Conservation (phyloP, 2,888 invertebrate species). For the Nebria brevicollis region DNA sequence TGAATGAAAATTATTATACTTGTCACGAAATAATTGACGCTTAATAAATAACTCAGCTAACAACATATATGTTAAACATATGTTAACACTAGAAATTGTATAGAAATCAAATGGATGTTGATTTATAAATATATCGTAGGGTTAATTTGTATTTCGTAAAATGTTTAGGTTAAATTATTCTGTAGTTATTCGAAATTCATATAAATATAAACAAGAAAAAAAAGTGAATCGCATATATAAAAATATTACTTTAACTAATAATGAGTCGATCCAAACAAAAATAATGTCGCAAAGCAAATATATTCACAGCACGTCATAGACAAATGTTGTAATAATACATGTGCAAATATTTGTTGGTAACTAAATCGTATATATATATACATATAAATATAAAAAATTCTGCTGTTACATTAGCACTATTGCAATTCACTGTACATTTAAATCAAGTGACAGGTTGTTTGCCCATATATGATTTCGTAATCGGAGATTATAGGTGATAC, state of each 20-base stretch:
- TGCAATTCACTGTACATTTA: neutral
- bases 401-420: neutral
- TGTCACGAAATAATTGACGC: neutral
- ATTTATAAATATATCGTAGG: too few relatives aligned
- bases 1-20: neutral
- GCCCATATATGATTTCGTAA: neutral
- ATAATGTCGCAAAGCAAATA: neutral
- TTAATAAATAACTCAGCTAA: neutral
- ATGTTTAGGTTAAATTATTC: too few relatives aligned
- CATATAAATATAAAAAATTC: too few relatives aligned
- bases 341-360: neutral
- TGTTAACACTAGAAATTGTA: neutral
- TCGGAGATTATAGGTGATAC: neutral
- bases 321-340: neutral
- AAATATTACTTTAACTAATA: neutral
- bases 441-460: constrained; percentile 1
- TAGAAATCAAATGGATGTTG: too few relatives aligned
- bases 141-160: too few relatives aligned
- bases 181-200: too few relatives aligned
- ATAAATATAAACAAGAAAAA: too few relatives aligned
- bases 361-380: neutral
- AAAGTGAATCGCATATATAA: too few relatives aligned
- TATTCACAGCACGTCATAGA: neutral
- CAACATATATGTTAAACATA: neutral
- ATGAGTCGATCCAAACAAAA: neutral